Evolutionary conservation across 2,888 invertebrate species (phyloP).

Genomic region (Pristionchus fissidentatus): DNA sequence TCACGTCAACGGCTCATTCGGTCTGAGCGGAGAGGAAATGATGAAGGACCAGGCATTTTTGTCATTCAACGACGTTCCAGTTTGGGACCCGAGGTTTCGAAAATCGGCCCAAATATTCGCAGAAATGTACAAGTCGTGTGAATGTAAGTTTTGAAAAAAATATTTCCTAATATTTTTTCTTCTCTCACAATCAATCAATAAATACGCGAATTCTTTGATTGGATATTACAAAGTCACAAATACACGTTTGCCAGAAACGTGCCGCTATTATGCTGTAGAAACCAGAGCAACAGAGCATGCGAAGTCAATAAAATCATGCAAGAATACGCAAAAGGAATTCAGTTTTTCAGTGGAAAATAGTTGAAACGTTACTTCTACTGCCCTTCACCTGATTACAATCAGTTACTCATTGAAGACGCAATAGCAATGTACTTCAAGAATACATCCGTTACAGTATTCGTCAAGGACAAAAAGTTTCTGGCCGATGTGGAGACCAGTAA

Average conservation of each 20-base stretch:
- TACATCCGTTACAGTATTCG: not conserved
- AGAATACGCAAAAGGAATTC: no score
- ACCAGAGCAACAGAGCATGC: no score
- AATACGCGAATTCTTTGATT: no score
- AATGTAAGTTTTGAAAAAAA: not conserved
- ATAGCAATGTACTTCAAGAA: not conserved
- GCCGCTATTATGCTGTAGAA: no score
- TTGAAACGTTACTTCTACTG: no score
- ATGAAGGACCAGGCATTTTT: constrained; percentile 55
- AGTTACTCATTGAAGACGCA: not conserved
- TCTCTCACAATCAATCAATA: not conserved
- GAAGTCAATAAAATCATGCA: no score
- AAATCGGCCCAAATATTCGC: constrained; percentile 48
- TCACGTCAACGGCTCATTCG: constrained; percentile 29
- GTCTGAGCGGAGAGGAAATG: constrained; percentile 34
- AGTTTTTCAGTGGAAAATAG: no score
- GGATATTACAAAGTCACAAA: no score
- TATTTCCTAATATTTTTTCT: not conserved
- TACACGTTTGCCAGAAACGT: no score
- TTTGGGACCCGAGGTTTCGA: constrained; percentile 23
- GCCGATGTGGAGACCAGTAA: constrained; percentile 59
- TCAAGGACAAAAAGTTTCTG: constrained; percentile 57
- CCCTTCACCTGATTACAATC: not conserved
- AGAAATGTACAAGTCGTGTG: constrained; percentile 11
- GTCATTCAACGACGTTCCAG: constrained; percentile 53